Evolutionary conservation across 2,797 vertebrate genomes (phyloP).

Genomic region (Chloroceryle inda): DNA sequence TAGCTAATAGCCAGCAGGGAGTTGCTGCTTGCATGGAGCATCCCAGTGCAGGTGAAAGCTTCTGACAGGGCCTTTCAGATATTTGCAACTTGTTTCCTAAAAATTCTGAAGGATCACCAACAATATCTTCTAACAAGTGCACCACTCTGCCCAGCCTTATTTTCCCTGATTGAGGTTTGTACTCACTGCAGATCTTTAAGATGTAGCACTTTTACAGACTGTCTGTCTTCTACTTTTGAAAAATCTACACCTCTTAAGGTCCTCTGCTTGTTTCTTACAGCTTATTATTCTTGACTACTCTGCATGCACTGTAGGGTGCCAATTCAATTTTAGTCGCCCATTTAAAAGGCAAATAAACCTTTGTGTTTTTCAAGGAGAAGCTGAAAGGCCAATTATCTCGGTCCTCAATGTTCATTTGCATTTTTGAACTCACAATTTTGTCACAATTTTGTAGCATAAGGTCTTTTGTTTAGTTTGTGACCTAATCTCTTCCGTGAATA

Average conservation of each 20-base stretch:
- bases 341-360: constrained; percentile 75
- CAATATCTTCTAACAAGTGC: neutral
- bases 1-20: rapidly evolving
- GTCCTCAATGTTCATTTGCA: constrained; percentile 18
- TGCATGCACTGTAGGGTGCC: constrained; percentile 28
- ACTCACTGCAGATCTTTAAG: neutral
- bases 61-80: neutral
- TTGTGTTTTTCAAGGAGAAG: constrained; percentile 67
- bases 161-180: neutral
- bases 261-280: neutral
- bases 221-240: neutral
- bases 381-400: constrained; percentile 67
- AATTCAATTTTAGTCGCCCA: constrained; percentile 64
- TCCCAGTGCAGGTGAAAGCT: neutral
- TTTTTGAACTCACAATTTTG: constrained; percentile 44
- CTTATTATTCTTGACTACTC: constrained; percentile 47
- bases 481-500: neutral
- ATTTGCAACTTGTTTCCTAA: neutral
- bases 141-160: neutral
- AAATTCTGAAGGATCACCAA: constrained; percentile 13
- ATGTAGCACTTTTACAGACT: neutral
- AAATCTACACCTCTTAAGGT: constrained; percentile 15
- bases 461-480: neutral
- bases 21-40: neutral
- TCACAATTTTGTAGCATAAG: constrained; percentile 44